Base-by-base conservation (phyloP, 2,888 invertebrate species). In the Leptodirus hochenwartii region DNA sequence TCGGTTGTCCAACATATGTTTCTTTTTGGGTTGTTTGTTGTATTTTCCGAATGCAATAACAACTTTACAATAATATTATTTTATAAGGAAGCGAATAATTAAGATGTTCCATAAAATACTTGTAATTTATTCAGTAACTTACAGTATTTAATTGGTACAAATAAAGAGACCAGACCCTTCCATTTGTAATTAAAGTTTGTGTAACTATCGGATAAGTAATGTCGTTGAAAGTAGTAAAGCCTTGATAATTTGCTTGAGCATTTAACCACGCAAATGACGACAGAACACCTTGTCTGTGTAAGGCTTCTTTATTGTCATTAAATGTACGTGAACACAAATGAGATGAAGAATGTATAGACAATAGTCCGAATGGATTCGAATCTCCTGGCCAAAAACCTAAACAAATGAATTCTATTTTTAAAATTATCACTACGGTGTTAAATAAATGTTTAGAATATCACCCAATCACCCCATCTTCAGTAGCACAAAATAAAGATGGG, bases 91-190 rank as follows among this genome's bases (percentile, higher is more conserved):
- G n/a, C n/a, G n/a, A n/a, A n/a, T n/a, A n/a, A n/a, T n/a, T n/a
- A n/a, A n/a, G n/a, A n/a, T n/a, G n/a, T n/a, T n/a, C n/a, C n/a
- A n/a, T n/a, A n/a, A n/a, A n/a, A n/a, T n/a, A n/a, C n/a, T n/a
- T n/a, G n/a, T n/a, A n/a, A n/a, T n/a, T n/a, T n/a, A n/a, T n/a
- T n/a, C n/a, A n/a, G n/a, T n/a, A n/a, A n/a, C n/a, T n/a, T n/a
- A n/a, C n/a, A 1, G 90, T 93, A 50, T 98, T 98, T 33, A 98
- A 55, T 53, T 98, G 96, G 50, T 93, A 96, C 9, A 74, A 66
- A 47, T 77, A 82, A 39, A 95, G 78, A 1, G 80, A 78, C 73
- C 84, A 90, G 3, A 66, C 8, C 25, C 11, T 69, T 0, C 96
- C 95, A 56, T 96, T 79, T 1, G 90, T 85, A 22, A 93, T 63